Percentiles rank a stretch among this genome's conserved stretches.
These are phyloP conservation scores for Trypoxylus dichotomus DNA, from an alignment of 1,140 invertebrate genomes.

Conservation along the genomic window DNA sequence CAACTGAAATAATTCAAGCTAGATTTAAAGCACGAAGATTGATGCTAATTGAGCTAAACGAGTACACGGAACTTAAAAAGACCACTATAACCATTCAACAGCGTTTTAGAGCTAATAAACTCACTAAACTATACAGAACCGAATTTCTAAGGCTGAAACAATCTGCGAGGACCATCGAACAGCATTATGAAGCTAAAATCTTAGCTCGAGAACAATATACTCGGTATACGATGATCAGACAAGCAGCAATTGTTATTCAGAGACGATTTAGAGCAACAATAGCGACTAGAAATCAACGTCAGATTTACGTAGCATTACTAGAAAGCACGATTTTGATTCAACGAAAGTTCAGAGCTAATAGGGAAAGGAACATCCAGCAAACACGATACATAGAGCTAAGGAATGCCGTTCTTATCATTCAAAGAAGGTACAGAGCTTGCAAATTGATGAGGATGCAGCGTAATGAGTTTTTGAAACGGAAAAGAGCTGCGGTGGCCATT, in stretches of 20 bases:
- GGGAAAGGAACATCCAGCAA: slow-evolving; percentile 48
- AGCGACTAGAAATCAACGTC: slow-evolving; percentile 39
- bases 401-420: slow-evolving; percentile 57
- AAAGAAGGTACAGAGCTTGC: slow-evolving; percentile 58
- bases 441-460: slow-evolving; percentile 33
- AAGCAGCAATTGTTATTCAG: slow-evolving; percentile 50
- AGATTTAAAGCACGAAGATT: slow-evolving; percentile 53
- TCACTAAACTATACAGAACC: slow-evolving; percentile 37
- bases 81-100: slow-evolving; percentile 55
- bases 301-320: slow-evolving; percentile 39
- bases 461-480: slow-evolving; percentile 39
- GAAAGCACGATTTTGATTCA: slow-evolving; percentile 45
- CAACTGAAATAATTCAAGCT: slow-evolving; percentile 48
- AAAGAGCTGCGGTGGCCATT: slow-evolving; percentile 39
- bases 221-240: slow-evolving; percentile 42
- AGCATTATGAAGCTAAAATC: slow-evolving; percentile 38
- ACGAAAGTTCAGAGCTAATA: slow-evolving; percentile 56
- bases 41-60: slow-evolving; percentile 30
- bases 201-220: slow-evolving; percentile 29
- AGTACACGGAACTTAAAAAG: slow-evolving; percentile 39
- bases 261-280: slow-evolving; percentile 13
- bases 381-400: slow-evolving; percentile 48
- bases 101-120: slow-evolving; percentile 51
- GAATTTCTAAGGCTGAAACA: slow-evolving; percentile 35
- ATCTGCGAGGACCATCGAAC: slow-evolving; percentile 40